phyloP scores from a whole-genome alignment of 1,140 invertebrate species.

The Pachypsylla venusta region DNA sequence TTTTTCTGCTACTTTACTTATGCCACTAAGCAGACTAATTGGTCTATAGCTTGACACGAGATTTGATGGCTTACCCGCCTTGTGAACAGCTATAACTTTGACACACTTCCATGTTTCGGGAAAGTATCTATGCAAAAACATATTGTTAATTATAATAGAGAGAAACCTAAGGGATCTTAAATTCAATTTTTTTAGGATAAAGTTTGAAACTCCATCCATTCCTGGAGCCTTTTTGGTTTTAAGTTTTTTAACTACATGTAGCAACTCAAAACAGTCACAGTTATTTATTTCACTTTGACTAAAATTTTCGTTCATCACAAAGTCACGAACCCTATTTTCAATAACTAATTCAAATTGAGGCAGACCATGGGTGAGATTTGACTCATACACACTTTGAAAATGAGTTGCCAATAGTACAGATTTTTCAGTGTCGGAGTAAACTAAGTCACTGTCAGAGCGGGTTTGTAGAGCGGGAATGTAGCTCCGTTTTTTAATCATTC shows the following conservation, averaged over 20 bases:
- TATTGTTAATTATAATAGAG: slow-evolving; percentile 16
- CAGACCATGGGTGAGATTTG: slow-evolving; percentile 7
- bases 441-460: neutral
- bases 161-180: slow-evolving; percentile 3
- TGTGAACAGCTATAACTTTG: slow-evolving; percentile 25
- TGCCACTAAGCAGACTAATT: slow-evolving; percentile 18
- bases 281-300: neutral
- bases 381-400: neutral
- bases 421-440: slow-evolving; percentile 8
- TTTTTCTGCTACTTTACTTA: slow-evolving; percentile 13
- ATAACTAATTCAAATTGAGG: neutral
- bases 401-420: slow-evolving; percentile 2
- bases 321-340: neutral
- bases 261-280: neutral
- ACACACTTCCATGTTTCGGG: slow-evolving; percentile 27
- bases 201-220: neutral
- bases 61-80: slow-evolving; percentile 7
- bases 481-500: neutral
- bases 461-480: neutral
- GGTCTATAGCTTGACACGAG: slow-evolving; percentile 7
- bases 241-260: neutral
- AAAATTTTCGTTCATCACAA: neutral
- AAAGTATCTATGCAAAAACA: slow-evolving; percentile 9
- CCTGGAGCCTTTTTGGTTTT: neutral
- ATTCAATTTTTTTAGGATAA: neutral